Conservation (phyloP, 2,113 vertebrate species). For the Cyprinodon tularosa region DNA sequence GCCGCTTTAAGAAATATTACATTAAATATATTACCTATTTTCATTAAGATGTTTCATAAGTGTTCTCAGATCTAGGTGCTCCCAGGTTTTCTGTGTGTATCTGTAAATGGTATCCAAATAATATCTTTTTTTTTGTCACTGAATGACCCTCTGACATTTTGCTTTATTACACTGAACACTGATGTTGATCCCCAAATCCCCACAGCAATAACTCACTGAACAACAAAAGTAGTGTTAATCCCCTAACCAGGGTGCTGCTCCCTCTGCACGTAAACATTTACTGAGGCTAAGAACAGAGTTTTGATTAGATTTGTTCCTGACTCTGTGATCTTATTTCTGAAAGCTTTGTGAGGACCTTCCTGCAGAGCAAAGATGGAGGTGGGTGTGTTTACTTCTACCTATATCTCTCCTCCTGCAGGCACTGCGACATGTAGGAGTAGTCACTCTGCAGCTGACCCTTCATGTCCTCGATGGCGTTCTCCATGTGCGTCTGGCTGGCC, state of each 20-base stretch:
- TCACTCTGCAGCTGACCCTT: slow-evolving; percentile 94
- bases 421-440: slow-evolving; percentile 98
- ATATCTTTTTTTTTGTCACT: not conserved
- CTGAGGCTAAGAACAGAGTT: not conserved
- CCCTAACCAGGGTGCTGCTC: not conserved
- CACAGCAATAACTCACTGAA: not conserved
- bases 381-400: slow-evolving; percentile 58
- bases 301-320: not conserved
- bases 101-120: not conserved
- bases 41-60: too few species aligned
- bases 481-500: slow-evolving; percentile 91
- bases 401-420: slow-evolving; percentile 93
- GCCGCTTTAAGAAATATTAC: not conserved
- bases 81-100: too few species aligned
- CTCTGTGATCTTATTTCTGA: not conserved
- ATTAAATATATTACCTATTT: not conserved
- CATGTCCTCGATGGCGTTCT: slow-evolving; percentile 96
- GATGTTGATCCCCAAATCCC: not conserved
- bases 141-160: not conserved
- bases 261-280: not conserved
- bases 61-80: too few species aligned
- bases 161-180: not conserved
- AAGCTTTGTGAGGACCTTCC: too few species aligned
- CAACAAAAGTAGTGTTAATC: not conserved
- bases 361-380: not conserved